Conservation (phyloP, 2,797 vertebrate species). For the Acrocephalus scirpaceus region DNA sequence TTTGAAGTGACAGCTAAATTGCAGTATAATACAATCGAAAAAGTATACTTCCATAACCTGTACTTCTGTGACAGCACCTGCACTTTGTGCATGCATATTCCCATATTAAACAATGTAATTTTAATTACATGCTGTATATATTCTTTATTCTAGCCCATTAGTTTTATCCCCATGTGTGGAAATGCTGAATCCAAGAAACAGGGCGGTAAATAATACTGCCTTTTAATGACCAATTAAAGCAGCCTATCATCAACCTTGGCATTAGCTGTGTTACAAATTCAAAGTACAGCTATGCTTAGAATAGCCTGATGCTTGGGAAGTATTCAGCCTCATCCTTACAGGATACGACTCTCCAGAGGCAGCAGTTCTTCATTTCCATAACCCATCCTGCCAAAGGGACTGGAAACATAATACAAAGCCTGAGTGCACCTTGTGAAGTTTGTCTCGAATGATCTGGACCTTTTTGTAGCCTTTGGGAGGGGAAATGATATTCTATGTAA, state of each 20-base stretch:
- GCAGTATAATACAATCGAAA: conserved; percentile 33
- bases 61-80: background rate
- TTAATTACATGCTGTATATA: conserved; percentile 52
- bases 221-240: conserved; percentile 53
- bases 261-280: background rate
- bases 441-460: background rate
- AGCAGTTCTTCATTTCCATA: background rate
- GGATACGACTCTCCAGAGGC: background rate
- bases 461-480: background rate
- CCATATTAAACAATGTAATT: conserved; percentile 34
- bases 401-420: background rate
- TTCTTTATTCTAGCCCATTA: conserved; percentile 43
- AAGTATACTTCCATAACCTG: conserved; percentile 13
- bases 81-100: background rate
- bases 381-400: background rate
- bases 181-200: conserved; percentile 54
- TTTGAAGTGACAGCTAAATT: conserved; percentile 53
- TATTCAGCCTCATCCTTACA: background rate
- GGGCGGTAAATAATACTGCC: conserved; percentile 42
- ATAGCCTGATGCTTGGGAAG: background rate
- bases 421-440: background rate
- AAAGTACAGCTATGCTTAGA: background rate
- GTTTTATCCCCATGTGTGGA: conserved; percentile 47
- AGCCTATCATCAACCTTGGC: conserved; percentile 4
- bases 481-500: background rate